A percentile compares a stretch with the other conserved stretches of the same genome.
phyloP scores from a whole-genome alignment of 1,140 invertebrate species.

The Solenopsis fugax region DNA sequence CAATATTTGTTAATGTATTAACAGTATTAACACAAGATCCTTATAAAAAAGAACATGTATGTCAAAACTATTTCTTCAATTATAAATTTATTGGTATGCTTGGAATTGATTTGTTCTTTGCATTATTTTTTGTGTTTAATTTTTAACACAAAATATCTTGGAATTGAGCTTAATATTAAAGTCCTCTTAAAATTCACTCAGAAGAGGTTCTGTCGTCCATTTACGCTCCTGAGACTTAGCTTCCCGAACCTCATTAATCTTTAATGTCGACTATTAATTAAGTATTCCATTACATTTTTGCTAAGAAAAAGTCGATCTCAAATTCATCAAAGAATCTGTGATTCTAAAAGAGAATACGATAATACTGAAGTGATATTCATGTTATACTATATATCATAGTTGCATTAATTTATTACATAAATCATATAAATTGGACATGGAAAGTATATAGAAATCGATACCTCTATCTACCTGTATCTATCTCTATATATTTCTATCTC shows the following conservation, averaged over 20 bases:
- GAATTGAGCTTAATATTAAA: slow-evolving; percentile 44
- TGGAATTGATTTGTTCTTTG: background rate
- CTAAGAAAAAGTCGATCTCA: slow-evolving; percentile 39
- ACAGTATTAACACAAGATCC: no score
- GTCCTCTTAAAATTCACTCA: slow-evolving; percentile 25
- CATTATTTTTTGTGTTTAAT: background rate
- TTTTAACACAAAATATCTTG: slow-evolving; percentile 17
- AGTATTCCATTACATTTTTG: slow-evolving; percentile 48
- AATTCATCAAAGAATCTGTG: slow-evolving; percentile 48
- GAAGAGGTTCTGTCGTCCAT: slow-evolving; percentile 2
- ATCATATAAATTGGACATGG: background rate
- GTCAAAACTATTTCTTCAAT: background rate
- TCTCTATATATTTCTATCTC: background rate
- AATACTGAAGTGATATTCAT: background rate
- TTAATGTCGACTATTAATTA: slow-evolving; percentile 48
- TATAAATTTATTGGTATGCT: background rate
- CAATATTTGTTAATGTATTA: no score
- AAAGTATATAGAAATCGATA: background rate
- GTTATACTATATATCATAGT: slow-evolving; percentile 1
- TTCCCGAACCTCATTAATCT: slow-evolving; percentile 47
- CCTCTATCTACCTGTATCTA: background rate
- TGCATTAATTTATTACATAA: slow-evolving; percentile 7
- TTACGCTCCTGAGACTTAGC: slow-evolving; percentile 21
- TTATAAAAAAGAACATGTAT: background rate
- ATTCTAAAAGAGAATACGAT: slow-evolving; percentile 10